phyloP scores from a whole-genome alignment of 2,797 vertebrate species.

The Scyliorhinus canicula region DNA sequence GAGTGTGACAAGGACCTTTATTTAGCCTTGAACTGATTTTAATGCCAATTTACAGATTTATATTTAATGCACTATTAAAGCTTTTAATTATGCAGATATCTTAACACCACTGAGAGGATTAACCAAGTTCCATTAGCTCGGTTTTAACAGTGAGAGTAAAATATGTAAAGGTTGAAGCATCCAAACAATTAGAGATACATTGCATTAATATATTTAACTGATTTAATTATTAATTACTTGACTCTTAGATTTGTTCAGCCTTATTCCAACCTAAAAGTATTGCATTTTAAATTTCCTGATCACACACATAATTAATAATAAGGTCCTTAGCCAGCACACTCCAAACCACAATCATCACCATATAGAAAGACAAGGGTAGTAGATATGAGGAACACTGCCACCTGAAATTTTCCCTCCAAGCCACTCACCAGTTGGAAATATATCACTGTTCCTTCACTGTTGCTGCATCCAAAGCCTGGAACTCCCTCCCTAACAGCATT shows the following conservation, averaged over 20 bases:
- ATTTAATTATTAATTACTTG: neutral
- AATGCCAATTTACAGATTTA: neutral
- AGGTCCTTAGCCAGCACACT: no score
- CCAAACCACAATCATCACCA: no score
- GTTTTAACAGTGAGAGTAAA: neutral
- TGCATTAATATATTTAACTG: neutral
- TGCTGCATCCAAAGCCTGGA: no score
- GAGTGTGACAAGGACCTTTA: neutral
- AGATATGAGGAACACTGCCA: no score
- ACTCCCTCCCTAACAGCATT: no score
- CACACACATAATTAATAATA: neutral
- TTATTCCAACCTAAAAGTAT: neutral
- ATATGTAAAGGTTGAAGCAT: neutral
- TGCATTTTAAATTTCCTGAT: neutral
- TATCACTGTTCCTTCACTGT: no score
- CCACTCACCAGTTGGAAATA: no score
- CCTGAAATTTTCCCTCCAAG: no score
- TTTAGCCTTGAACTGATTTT: neutral
- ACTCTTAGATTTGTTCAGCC: neutral
- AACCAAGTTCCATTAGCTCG: neutral
- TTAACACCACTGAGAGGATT: neutral
- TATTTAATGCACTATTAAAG: neutral
- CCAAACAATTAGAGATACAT: neutral
- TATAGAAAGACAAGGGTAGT: no score
- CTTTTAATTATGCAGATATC: neutral